phyloP scores from a whole-genome alignment of 2,888 invertebrate species.

The Phengaris arion region DNA sequence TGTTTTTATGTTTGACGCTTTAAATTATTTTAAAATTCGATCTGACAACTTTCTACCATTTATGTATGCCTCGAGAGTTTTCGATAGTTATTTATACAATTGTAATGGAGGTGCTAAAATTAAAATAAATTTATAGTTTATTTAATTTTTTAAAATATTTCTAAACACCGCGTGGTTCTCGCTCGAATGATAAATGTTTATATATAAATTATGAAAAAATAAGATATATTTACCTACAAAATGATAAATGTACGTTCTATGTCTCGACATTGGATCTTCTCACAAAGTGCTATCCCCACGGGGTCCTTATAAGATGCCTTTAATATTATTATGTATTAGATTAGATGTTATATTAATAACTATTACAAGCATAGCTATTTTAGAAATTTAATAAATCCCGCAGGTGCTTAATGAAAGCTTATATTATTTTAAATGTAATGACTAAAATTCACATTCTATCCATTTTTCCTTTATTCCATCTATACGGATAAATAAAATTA shows the following conservation, averaged over 20 bases:
- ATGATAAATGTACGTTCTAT: slow-evolving; percentile 20
- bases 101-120: slow-evolving; percentile 9
- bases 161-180: background rate
- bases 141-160: background rate
- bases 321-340: slow-evolving; percentile 11
- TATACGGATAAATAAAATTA: no score
- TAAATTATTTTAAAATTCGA: slow-evolving; percentile 4
- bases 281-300: slow-evolving; percentile 62
- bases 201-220: background rate
- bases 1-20: slow-evolving; percentile 8
- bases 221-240: slow-evolving; percentile 4
- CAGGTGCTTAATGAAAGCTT: slow-evolving; percentile 21
- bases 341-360: background rate
- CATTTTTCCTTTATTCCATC: no score
- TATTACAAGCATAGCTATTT: slow-evolving; percentile 10
- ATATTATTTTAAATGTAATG: slow-evolving; percentile 16
- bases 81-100: background rate
- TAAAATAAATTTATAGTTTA: background rate
- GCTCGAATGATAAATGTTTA: background rate
- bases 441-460: background rate
- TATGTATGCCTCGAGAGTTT: background rate
- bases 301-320: slow-evolving; percentile 49
- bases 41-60: background rate
- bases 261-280: slow-evolving; percentile 40
- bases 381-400: slow-evolving; percentile 10